Conservation (phyloP, 2,888 invertebrate species). For the Chouioia cunea region DNA sequence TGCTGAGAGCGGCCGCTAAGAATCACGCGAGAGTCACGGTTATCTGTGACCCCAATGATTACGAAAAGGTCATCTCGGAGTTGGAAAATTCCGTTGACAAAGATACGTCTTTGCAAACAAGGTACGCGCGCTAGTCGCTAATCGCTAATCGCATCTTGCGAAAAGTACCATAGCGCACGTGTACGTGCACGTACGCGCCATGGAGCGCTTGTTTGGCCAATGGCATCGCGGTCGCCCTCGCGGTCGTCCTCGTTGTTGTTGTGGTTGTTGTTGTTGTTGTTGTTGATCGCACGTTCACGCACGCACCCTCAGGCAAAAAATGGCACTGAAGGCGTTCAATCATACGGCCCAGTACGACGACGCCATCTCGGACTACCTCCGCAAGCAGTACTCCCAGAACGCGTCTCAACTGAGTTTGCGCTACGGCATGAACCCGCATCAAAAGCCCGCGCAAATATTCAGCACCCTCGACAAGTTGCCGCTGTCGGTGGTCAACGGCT, state of each 20-base stretch:
- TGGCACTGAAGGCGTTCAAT: slow-evolving; percentile 94
- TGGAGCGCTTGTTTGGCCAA: no score
- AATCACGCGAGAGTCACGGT: slow-evolving; percentile 96
- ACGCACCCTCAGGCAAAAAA: slow-evolving; percentile 77
- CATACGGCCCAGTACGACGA: slow-evolving; percentile 96
- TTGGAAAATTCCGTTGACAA: slow-evolving; percentile 74
- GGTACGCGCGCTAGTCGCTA: no score
- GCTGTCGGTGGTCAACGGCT: slow-evolving; percentile 89
- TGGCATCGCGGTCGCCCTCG: no score
- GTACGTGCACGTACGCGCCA: no score
- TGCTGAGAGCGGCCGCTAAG: slow-evolving; percentile 96
- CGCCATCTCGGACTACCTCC: slow-evolving; percentile 95
- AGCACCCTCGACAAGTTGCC: slow-evolving; percentile 85
- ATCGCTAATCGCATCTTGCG: no score
- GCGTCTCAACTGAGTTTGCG: slow-evolving; percentile 86
- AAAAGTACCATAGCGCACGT: no score
- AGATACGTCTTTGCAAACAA: slow-evolving; percentile 80
- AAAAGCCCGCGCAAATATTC: slow-evolving; percentile 94
- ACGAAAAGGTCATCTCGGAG: slow-evolving; percentile 81
- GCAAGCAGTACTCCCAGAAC: slow-evolving; percentile 86
- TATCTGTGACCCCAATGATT: slow-evolving; percentile 92
- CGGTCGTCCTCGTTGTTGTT: no score
- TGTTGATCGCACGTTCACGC: no score
- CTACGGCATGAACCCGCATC: slow-evolving; percentile 99
- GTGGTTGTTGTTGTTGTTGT: no score